phyloP scores from a whole-genome alignment of 2,113 vertebrate species.

The Bos indicus region DNA sequence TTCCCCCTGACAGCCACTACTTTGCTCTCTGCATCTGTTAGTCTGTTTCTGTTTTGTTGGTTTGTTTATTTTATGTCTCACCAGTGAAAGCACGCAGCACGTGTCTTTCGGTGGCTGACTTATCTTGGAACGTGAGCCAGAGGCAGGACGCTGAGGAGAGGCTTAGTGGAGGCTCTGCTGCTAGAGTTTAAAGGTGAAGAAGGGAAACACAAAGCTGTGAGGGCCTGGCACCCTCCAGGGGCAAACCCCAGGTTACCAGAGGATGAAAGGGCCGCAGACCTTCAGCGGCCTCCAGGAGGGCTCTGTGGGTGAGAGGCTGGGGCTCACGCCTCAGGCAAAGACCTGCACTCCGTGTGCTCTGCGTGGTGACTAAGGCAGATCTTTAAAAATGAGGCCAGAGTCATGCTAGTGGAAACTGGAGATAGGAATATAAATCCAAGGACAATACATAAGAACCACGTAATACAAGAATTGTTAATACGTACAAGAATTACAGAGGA shows the following conservation, averaged over 20 bases:
- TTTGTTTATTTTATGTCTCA: background rate
- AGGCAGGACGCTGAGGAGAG: background rate
- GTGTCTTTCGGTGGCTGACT: background rate
- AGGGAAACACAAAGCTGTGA: background rate
- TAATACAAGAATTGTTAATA: background rate
- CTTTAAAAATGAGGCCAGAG: background rate
- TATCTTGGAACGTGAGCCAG: background rate
- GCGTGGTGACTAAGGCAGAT: background rate
- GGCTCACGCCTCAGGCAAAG: background rate
- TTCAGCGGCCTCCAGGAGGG: rapidly evolving
- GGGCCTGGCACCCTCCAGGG: background rate
- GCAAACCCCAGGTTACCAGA: no score
- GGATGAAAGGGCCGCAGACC: rapidly evolving
- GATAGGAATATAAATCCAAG: background rate
- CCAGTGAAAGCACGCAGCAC: background rate
- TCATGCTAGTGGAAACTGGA: background rate
- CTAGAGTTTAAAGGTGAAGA: background rate
- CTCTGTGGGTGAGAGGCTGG: no score
- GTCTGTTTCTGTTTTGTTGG: background rate
- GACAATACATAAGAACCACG: background rate
- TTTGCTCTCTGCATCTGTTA: background rate
- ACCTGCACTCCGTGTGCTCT: rapidly evolving
- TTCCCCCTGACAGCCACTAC: background rate
- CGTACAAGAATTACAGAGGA: background rate
- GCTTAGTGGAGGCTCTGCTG: background rate